Base-by-base conservation (phyloP, 2,113 vertebrate species). In the Semnornis frantzii region DNA sequence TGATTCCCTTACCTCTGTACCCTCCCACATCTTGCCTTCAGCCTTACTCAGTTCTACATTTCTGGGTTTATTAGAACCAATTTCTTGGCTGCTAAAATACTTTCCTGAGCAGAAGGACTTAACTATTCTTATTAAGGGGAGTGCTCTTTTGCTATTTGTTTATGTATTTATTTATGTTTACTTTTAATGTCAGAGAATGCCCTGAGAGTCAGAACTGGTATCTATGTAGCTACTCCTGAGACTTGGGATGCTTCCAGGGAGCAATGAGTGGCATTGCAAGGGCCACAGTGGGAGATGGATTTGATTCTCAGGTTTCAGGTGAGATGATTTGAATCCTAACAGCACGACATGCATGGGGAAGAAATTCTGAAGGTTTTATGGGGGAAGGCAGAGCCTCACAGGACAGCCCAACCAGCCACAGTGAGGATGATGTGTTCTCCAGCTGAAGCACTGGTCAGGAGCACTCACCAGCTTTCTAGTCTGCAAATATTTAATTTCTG, bases 291-390 rank as follows among this genome's bases (percentile, higher is more conserved):
- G 25, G 60, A 87, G 52, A 55, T 11, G 52, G 58, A 62, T 91
- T 93, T 91, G 57, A 31, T 16, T 69, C 34, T 52, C n/a, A 52
- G 21, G 21, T 79, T 60, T 72, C 75, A 93, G 65, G 75, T 60
- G 60, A 91, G 54, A 31, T 89, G 19, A 73, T 78, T 84, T 86
- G 76, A 64, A 92, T 74, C 59, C 72, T 88, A 91, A 75, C 48
- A 95, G 17, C 52, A 72, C 10, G 57, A 84, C 83, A 39, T 24
- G 15, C 42, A 31, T 50, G 20, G 66, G 64, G 74, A 82, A 79
- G 28, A 57, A 82, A 10, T 18, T 13, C 5, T 34, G 15, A 76
- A 18, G 12, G 27, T 3, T 60, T 70, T 34, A 6, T 23, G 5
- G 10, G 55, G 70, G 50, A 55, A 59, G 18, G 11, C 23, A 37